Base-by-base conservation (phyloP, 1,140 invertebrate genomes). In the Stegodyphus mimosarum region DNA sequence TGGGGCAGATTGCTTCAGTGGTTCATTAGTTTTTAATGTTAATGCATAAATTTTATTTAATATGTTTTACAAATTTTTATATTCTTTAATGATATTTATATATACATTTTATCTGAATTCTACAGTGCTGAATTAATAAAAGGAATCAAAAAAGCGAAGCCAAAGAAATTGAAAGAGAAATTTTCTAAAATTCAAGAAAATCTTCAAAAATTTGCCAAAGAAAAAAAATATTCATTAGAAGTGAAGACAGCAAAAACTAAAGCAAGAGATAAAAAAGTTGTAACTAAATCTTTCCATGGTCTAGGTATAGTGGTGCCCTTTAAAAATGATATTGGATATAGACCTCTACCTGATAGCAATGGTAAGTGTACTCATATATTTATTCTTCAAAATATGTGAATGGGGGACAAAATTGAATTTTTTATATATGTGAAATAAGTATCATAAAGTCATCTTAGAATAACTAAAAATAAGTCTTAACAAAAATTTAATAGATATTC, bases 291-390 rank as follows among this genome's bases (percentile, higher is more conserved):
- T 50, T 96, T 98, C 87, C 95, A 98, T 90, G 93, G 93, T 86
- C 94, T 94, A 86, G 97, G 97, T 4, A 94, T 99, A 89, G 95
- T 97, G 60, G 96, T 98, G 6, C 96, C 96, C 3, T 95, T 94
- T 83, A 94, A 94, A 86, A 95, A 95, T 90, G 94, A 94, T 5
- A 89, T 96, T 7, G 96, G 96, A 2, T 97, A 97, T 88, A 92
- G 96, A 85, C 92, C 93, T 76, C 91, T 97, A 7, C 92, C 93
- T 83, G 94, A 94, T 88, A 94, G 92, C 70, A 93, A 95, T 90
- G 93, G 95, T 94, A 93, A 93, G 66, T 55, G 6, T 5, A 10
- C 55, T 60, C 9, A 10, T 10, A 60, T 60, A 60, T 60, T 2
- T 10, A 60, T 60, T 60, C 15, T 60, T 60, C 9, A 60, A 60